Base-by-base conservation (phyloP, 1,140 invertebrate species). In the Bemisia tabaci region DNA sequence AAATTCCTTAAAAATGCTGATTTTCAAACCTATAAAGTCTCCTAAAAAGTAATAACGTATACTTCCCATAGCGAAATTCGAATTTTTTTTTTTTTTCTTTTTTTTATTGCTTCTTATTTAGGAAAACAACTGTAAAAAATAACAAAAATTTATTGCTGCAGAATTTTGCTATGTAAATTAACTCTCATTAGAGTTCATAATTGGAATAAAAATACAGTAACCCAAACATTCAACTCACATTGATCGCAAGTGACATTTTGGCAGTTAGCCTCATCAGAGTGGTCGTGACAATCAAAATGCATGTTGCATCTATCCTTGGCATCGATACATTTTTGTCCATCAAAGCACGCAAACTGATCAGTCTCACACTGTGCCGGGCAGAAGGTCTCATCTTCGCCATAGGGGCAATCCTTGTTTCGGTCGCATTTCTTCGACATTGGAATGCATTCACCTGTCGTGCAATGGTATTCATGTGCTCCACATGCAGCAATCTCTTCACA, bases 281-380 rank as follows among this genome's bases (percentile, higher is more conserved):
- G 60, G 68, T 74, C 73, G 60, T 22, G 23, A 63, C 73, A 75
- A 25, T 75, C 72, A 48, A 62, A 23, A 21, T 66, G 22, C 12
- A 26, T 26, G 62, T 75, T 66, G 26, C 73, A 75, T n/a, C 62
- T 24, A 1, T 60, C 27, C 12, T 67, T 59, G 1, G 68, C 22
- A 39, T 69, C 70, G 9, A 75, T 67, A 65, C 74, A 75, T 33
- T 70, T 64, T 62, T 82, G 81, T 62, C 77, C 74, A 72, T 84
- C 83, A 23, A 74, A 72, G 74, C 85, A 87, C 65, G 79, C 77
- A 75, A 85, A 86, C 63, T 82, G 77, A 11, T 79, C 79, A 12
- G 77, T 71, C 0, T 74, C 73, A 75, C 83, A 85, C 12, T 67
- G n/a, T 12, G 67, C 26, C 24, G 60, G 58, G 2, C 22, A 39